Evolutionary conservation across 2,888 invertebrate genomes (phyloP), one percentile per base, ranked within the genome.

Genomic region (Criorhina ranunculi): DNA sequence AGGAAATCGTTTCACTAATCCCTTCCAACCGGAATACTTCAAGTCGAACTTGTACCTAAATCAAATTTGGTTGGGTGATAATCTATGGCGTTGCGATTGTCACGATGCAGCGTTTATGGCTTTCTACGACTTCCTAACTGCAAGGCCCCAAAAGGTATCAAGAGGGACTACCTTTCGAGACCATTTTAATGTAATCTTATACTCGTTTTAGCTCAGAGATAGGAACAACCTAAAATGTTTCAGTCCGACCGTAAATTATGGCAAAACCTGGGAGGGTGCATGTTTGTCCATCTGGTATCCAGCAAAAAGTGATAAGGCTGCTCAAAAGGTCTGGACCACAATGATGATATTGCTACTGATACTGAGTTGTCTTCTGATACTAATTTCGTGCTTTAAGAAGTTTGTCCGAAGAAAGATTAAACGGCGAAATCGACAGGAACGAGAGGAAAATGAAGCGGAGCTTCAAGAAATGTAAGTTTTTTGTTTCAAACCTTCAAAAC

Each of bases 11-110:
- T 93, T 96, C 87, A 95, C 95, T 0, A 93, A 93, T 60, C 93
- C 94, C 40, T 93, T 95, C 91, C 92, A 92, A 40, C 92, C 92
- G 6, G 91, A 92, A 0, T 93, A 93, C 88, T 96, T 96, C 88
- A 92, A 93, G 0, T 92, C 92, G 1, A 95, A 95, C 90, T 91
- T 92, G 8, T 93, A 93, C 85, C 90, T 95, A 51, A 92, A 93
- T 79, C 92, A 92, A 67, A 90, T 96, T n/a, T 93, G 93, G 88
- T 89, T 96, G 53, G 93, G 93, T 12, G 95, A 96, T 88, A 96
- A 96, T 90, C 95, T 95, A 87, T 96, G 96, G 96, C 93, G 94
- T 79, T 96, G 96, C 89, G 94, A 95, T 85, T 96, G 96, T 88
- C 87, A 90, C n/a, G 93, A 94, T 85, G 87, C 88, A 0, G 93